These are phyloP conservation scores for Sardina pilchardus DNA, from an alignment of 2,113 vertebrate genomes.

Conservation along the genomic window DNA sequence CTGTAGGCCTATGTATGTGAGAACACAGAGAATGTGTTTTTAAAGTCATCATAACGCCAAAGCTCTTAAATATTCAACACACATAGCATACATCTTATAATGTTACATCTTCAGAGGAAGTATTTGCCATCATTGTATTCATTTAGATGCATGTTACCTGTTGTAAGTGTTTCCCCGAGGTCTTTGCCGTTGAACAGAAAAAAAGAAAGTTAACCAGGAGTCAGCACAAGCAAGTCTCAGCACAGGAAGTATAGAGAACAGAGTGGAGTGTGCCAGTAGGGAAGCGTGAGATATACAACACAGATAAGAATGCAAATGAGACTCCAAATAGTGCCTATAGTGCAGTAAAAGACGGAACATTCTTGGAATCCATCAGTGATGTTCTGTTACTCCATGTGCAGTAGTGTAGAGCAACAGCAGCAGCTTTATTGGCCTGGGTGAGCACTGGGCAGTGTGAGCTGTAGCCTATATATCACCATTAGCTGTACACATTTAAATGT, in stretches of 20 bases:
- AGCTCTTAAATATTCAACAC: too few species aligned
- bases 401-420: not conserved
- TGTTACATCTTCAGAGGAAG: too few species aligned
- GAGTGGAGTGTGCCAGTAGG: not conserved
- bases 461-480: not conserved
- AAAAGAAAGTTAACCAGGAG: not conserved
- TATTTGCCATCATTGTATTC: not conserved
- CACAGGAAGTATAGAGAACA: not conserved
- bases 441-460: too few species aligned
- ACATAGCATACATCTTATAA: too few species aligned
- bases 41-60: too few species aligned
- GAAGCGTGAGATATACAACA: not conserved
- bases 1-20: too few species aligned
- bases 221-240: not conserved
- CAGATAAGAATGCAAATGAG: constrained; percentile 7
- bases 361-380: not conserved
- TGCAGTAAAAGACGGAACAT: not conserved
- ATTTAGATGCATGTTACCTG: not conserved
- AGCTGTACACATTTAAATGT: not conserved
- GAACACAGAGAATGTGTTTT: too few species aligned
- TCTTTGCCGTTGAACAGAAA: not conserved
- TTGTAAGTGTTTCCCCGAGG: not conserved
- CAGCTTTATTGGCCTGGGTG: not conserved
- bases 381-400: not conserved
- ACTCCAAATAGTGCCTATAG: not conserved